phyloP scores from a whole-genome alignment of 2,113 vertebrate species.

The Semicossyphus pulcher region DNA sequence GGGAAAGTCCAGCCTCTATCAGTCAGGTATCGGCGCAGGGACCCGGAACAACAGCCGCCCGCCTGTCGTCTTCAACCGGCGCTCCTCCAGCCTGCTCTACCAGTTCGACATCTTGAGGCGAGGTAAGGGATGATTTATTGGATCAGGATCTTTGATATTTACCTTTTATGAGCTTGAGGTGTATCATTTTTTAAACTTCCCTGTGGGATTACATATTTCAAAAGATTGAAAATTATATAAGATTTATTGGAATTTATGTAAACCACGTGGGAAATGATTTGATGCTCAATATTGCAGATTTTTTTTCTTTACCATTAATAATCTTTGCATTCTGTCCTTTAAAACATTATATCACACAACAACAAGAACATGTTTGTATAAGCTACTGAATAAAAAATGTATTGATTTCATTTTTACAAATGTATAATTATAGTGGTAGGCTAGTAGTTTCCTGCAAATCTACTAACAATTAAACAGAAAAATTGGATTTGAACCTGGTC shows the following conservation, averaged over 20 bases:
- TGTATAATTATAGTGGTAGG: too few species aligned
- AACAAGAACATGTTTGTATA: neutral
- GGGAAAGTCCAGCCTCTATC: slow-evolving; percentile 68
- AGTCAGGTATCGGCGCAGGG: slow-evolving; percentile 36
- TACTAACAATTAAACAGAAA: too few species aligned
- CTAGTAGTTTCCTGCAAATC: too few species aligned
- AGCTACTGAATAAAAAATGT: slow-evolving; percentile 1
- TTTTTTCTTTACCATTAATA: slow-evolving; percentile 26
- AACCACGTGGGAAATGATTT: slow-evolving; percentile 15
- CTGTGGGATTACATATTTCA: slow-evolving; percentile 2
- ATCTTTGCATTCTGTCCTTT: neutral
- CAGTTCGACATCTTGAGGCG: slow-evolving; percentile 66
- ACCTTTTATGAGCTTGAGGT: neutral
- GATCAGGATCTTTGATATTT: neutral
- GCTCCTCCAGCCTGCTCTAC: slow-evolving; percentile 68
- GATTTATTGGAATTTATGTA: neutral
- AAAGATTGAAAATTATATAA: slow-evolving; percentile 3
- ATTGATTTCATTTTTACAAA: too few species aligned
- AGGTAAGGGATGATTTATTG: slow-evolving; percentile 77
- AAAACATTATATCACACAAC: neutral
- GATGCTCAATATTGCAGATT: slow-evolving; percentile 11
- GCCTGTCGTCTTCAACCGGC: slow-evolving; percentile 83
- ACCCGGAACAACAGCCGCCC: slow-evolving; percentile 72
- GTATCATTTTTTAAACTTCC: neutral
- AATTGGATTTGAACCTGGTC: too few species aligned